Percentiles rank a stretch among this genome's conserved stretches.
Conservation (phyloP, 1,140 invertebrate species). For the Trissolcus basalis region DNA sequence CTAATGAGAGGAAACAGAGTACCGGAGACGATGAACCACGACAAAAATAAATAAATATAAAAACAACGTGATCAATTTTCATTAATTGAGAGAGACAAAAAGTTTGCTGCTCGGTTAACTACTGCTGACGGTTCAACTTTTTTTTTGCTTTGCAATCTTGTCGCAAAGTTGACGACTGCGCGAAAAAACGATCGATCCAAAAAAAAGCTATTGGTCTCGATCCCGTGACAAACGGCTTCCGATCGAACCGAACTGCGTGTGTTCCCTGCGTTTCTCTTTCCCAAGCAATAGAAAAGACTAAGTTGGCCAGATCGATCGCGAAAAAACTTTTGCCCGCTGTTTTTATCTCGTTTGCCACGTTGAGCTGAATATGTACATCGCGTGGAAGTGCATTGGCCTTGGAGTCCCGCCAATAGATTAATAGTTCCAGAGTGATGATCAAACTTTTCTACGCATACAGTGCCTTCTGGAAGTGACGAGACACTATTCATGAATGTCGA, state of each 20-base stretch:
- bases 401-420: constrained; percentile 74
- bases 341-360: constrained; percentile 31
- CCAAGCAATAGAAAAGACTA: constrained; percentile 24
- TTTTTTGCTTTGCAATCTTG: not conserved
- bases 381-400: constrained; percentile 70
- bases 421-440: constrained; percentile 73
- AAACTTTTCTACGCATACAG: constrained; percentile 67
- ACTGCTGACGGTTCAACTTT: too few relatives aligned
- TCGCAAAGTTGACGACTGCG: constrained; percentile 16
- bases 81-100: too few relatives aligned
- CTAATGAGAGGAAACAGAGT: too few relatives aligned
- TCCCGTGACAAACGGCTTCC: constrained; percentile 41
- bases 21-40: too few relatives aligned
- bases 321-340: constrained; percentile 17
- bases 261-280: constrained; percentile 41
- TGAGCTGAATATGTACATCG: constrained; percentile 69
- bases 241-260: constrained; percentile 13
- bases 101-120: too few relatives aligned
- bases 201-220: constrained; percentile 21
- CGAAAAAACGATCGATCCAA: not conserved
- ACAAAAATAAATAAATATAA: constrained; percentile 5
- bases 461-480: constrained; percentile 71
- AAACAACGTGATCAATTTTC: too few relatives aligned
- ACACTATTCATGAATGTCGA: constrained; percentile 60
- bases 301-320: constrained; percentile 38